These are phyloP conservation scores for Eulemur albifrons DNA, from an alignment of 2,797 vertebrate genomes.

Conservation along the genomic window DNA sequence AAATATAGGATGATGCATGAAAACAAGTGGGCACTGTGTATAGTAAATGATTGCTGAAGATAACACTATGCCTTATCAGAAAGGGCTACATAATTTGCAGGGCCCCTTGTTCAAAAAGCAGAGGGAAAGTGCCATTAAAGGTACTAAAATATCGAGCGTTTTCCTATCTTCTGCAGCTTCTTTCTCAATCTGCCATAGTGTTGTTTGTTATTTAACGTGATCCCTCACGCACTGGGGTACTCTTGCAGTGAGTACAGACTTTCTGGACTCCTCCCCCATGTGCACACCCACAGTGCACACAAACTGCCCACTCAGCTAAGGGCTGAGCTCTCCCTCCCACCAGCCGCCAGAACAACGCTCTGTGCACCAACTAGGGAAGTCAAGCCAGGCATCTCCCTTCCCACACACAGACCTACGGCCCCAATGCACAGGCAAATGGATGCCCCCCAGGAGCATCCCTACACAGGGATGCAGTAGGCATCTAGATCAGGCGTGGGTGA, in stretches of 20 bases:
- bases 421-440: background rate
- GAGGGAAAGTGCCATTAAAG: background rate
- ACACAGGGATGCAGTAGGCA: rapidly evolving
- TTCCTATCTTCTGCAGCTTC: background rate
- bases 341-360: background rate
- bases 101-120: background rate
- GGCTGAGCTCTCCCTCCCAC: background rate
- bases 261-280: background rate
- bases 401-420: background rate
- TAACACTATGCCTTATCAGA: conserved; percentile 15
- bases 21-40: conserved; percentile 63
- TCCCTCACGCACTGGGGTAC: background rate
- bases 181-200: background rate
- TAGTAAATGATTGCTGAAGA: conserved; percentile 53
- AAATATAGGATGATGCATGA: conserved; percentile 60
- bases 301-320: background rate
- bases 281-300: background rate
- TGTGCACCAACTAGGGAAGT: background rate
- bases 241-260: background rate
- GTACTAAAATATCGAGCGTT: background rate
- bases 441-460: background rate
- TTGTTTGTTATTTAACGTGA: background rate
- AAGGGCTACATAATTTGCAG: conserved; percentile 37
- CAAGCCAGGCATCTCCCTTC: background rate
- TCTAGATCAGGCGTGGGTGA: background rate